Conservation (phyloP, 2,113 vertebrate genomes). For the Planiliza haematocheilus region DNA sequence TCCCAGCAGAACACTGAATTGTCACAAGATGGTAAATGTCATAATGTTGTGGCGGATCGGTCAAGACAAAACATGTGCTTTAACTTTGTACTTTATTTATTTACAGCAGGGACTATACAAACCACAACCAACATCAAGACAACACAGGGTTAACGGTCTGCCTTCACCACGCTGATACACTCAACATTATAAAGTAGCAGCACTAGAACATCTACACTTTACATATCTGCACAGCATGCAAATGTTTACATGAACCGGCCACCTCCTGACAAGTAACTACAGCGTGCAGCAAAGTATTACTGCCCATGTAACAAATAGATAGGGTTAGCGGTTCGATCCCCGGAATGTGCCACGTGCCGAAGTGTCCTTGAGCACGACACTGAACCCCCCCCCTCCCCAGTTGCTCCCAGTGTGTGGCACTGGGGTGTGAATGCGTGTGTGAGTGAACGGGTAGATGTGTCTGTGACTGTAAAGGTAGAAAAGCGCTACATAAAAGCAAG, state of each 20-base stretch:
- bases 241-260: conserved; percentile 2
- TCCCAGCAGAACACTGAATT: too few relatives aligned
- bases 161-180: neutral
- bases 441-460: too few relatives aligned
- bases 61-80: conserved; percentile 1
- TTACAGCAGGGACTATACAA: conserved; percentile 51
- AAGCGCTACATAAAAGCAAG: too few relatives aligned
- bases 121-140: conserved; percentile 4
- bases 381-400: too few relatives aligned
- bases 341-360: too few relatives aligned
- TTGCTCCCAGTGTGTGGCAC: too few relatives aligned
- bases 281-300: neutral
- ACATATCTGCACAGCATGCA: conserved; percentile 22
- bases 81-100: conserved; percentile 45
- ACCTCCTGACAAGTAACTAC: neutral
- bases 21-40: too few relatives aligned
- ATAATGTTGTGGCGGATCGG: too few relatives aligned
- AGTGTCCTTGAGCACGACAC: too few relatives aligned
- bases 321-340: too few relatives aligned
- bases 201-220: neutral
- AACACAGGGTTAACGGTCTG: conserved; percentile 12
- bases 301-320: neutral
- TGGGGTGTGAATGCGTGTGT: too few relatives aligned
- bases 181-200: neutral
- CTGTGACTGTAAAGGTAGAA: too few relatives aligned